Percentiles rank a stretch among this genome's conserved stretches.
These are phyloP conservation scores for Thysanoteuthis rhombus DNA, from an alignment of 2,888 invertebrate species.

Conservation along the genomic window DNA sequence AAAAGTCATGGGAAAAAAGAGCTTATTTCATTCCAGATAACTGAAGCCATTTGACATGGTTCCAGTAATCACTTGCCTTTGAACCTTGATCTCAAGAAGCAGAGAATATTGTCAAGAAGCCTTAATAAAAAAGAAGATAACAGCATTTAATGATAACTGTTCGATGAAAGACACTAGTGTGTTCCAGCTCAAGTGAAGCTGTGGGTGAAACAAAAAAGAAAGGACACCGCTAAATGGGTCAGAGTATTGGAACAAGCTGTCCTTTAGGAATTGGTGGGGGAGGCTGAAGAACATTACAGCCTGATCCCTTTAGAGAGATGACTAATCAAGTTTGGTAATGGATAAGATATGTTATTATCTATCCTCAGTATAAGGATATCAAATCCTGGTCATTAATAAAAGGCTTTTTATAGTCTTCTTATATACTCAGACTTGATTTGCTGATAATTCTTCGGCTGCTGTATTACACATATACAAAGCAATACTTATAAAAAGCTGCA, in stretches of 20 bases:
- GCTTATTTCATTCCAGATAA: neutral
- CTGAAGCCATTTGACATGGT: neutral
- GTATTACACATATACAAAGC: neutral
- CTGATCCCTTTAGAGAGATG: neutral
- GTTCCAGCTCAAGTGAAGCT: neutral
- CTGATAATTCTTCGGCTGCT: neutral
- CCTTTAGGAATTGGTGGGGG: neutral
- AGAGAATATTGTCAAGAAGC: slow-evolving; percentile 12
- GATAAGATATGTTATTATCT: neutral
- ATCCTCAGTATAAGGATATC: neutral
- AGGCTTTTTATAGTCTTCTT: neutral
- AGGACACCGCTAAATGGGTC: neutral
- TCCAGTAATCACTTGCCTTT: neutral
- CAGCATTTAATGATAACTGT: neutral
- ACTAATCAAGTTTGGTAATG: neutral
- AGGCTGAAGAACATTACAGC: neutral
- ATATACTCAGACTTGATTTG: neutral
- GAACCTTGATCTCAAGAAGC: neutral
- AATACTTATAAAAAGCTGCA: neutral
- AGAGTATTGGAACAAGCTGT: neutral
- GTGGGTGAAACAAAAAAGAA: neutral
- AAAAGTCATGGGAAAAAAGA: neutral
- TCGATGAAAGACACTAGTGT: neutral
- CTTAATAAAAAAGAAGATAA: neutral
- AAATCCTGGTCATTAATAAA: neutral